Percentiles rank a stretch among this genome's conserved stretches.
phyloP scores from a whole-genome alignment of 2,113 vertebrate genomes.

The Petaurus breviceps region DNA sequence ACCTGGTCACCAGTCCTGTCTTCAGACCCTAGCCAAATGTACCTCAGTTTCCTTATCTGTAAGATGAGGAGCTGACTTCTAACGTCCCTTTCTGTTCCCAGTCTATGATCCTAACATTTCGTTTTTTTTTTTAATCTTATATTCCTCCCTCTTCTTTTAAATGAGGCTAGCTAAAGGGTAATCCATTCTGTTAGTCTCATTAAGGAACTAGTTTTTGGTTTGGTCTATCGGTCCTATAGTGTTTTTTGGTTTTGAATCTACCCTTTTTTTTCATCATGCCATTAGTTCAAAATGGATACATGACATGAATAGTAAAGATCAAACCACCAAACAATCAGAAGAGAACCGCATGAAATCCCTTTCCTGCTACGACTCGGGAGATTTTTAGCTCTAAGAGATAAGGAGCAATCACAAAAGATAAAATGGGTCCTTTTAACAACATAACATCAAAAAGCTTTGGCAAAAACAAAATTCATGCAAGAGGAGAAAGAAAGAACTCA shows the following conservation, averaged over 20 bases:
- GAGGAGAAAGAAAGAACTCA: not conserved
- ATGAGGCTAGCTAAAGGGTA: not conserved
- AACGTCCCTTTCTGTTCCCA: too few relatives aligned
- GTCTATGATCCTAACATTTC: too few relatives aligned
- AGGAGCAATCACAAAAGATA: not conserved
- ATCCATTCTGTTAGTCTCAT: not conserved
- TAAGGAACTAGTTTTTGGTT: not conserved
- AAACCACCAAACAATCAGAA: not conserved
- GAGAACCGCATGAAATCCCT: not conserved
- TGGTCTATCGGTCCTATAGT: not conserved
- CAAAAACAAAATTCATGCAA: not conserved
- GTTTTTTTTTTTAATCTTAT: not conserved
- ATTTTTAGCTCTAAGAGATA: not conserved
- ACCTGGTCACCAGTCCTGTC: too few relatives aligned
- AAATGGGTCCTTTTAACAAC: not conserved
- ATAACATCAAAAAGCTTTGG: not conserved
- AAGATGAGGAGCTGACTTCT: too few relatives aligned
- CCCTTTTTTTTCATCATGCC: not conserved
- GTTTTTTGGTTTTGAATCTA: not conserved
- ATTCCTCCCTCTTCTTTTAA: not conserved
- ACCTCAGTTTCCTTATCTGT: too few relatives aligned
- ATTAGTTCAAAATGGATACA: not conserved
- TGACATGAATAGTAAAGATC: not conserved
- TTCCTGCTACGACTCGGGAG: not conserved
- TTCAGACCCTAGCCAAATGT: too few relatives aligned